phyloP scores from a whole-genome alignment of 2,888 invertebrate species.

The Leucophora obtusa region DNA sequence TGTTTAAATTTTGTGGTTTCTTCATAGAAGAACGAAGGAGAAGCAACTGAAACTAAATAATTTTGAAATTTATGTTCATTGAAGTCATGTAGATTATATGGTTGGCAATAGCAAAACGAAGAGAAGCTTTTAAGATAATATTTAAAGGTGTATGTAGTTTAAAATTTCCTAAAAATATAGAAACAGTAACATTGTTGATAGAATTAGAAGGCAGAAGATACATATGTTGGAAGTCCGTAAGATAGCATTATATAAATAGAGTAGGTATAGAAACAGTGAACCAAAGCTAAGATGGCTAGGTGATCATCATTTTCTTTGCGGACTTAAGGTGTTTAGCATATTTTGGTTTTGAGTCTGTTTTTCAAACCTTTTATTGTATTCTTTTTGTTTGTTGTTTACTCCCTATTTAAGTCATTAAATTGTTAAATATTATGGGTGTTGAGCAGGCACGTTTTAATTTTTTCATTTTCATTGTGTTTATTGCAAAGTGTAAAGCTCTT shows the following conservation, averaged over 20 bases:
- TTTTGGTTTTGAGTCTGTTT: not conserved
- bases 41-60: constrained; percentile 38
- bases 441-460: constrained; percentile 50
- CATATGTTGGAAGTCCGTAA: not conserved
- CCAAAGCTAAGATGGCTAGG: not conserved
- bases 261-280: not conserved
- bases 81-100: constrained; percentile 43
- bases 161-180: not conserved
- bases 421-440: constrained; percentile 52
- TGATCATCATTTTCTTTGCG: not conserved
- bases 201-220: not conserved
- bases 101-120: not conserved
- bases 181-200: constrained; percentile 9
- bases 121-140: constrained; percentile 3
- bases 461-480: not conserved
- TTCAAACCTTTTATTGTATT: constrained; percentile 1
- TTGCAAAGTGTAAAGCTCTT: constrained; percentile 32
- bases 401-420: constrained; percentile 57
- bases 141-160: constrained; percentile 13
- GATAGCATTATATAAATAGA: too few relatives aligned
- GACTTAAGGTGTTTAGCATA: not conserved
- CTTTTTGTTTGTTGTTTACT: constrained; percentile 5
- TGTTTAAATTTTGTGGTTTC: constrained; percentile 40
- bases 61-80: constrained; percentile 51
- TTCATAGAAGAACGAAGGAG: not conserved